Base-by-base conservation (phyloP, 2,797 vertebrate genomes). In the Neoniphon sammara region DNA sequence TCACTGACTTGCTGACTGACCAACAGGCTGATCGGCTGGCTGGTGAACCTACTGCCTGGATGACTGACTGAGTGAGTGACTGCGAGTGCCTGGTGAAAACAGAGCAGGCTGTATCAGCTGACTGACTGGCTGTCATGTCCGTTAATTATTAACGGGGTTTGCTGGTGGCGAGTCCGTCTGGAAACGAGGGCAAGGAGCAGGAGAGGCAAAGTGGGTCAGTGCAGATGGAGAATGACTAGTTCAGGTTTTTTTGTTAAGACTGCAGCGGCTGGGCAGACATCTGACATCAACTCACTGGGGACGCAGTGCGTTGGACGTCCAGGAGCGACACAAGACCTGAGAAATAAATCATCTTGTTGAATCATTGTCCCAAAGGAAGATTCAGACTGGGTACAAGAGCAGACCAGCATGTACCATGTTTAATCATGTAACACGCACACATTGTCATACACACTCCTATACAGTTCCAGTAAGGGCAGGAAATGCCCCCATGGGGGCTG, bases 61-160 rank as follows among this genome's bases (percentile, higher is more conserved):
- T 21, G 21, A 46, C 42, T 23, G 21, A 23, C 66, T 72, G 18
- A 55, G 44, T 75, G 77, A 75, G 59, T 47, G 77, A 70, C 59
- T 85, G 39, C 69, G 82, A 71, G 83, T 46, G 80, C 76, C 81
- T 36, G 67, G 18, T 85, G 86, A 76, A 88, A 91, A 85, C 77
- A 70, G 77, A 89, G 75, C 39, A 44, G 77, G 27, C 85, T 42
- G 81, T 85, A 90, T 91, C 89, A 85, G 84, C 83, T 91, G 88
- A 92, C 89, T 30, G 81, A 85, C 78, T 84, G 77, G 66, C 69
- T 88, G 84, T 83, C 81, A 83, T 11, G 57, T 49, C 73, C 66
- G 78, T 92, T 60, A 93, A 91, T 93, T 91, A 92, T 93, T 92
- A 85, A 93, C 83, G 66, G 70, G 59, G 78, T 70, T 73, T 21